phyloP scores from a whole-genome alignment of 92 coral and sea anemone genomes.

The Parazoanthus atlanticus region DNA sequence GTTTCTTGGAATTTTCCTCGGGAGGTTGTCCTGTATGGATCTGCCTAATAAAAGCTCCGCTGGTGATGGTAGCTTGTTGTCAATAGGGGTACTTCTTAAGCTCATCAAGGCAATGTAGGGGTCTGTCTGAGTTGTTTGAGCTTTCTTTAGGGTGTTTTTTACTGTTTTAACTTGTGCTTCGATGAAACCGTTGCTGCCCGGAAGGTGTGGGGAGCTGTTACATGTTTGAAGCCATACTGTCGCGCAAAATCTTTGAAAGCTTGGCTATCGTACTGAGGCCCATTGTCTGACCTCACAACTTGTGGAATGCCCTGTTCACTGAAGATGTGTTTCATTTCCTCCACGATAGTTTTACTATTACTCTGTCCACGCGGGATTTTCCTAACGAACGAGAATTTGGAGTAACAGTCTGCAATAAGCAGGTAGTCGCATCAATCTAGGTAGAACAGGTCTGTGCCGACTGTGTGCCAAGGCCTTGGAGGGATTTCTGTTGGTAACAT shows the following conservation, averaged over 20 bases:
- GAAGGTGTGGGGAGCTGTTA: slow-evolving; percentile 44
- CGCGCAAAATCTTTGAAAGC: slow-evolving; percentile 40
- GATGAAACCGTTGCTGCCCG: slow-evolving; percentile 53
- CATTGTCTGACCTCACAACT: slow-evolving; percentile 53
- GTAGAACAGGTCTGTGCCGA: slow-evolving; percentile 53
- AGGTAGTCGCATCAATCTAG: slow-evolving; percentile 44
- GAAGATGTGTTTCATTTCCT: slow-evolving; percentile 50
- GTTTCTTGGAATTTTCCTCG: slow-evolving; percentile 2
- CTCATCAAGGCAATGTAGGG: slow-evolving; percentile 49
- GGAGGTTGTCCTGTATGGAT: slow-evolving; percentile 36
- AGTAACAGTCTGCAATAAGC: slow-evolving; percentile 53
- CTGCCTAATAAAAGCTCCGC: slow-evolving; percentile 42
- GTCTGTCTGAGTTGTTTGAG: slow-evolving; percentile 42
- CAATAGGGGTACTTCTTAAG: slow-evolving; percentile 40
- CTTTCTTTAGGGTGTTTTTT: slow-evolving; percentile 32
- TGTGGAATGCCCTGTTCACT: slow-evolving; percentile 58
- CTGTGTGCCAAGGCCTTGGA: slow-evolving; percentile 42
- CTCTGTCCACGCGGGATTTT: slow-evolving; percentile 58
- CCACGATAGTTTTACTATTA: slow-evolving; percentile 55
- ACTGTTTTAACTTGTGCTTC: slow-evolving; percentile 46
- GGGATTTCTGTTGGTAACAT: slow-evolving; percentile 39
- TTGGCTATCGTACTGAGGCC: slow-evolving; percentile 44
- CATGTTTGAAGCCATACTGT: slow-evolving; percentile 48
- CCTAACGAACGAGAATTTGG: slow-evolving; percentile 60
- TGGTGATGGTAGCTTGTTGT: slow-evolving; percentile 58